Base-by-base conservation (phyloP, 2,888 invertebrate genomes). In the Drosophila greeni region DNA sequence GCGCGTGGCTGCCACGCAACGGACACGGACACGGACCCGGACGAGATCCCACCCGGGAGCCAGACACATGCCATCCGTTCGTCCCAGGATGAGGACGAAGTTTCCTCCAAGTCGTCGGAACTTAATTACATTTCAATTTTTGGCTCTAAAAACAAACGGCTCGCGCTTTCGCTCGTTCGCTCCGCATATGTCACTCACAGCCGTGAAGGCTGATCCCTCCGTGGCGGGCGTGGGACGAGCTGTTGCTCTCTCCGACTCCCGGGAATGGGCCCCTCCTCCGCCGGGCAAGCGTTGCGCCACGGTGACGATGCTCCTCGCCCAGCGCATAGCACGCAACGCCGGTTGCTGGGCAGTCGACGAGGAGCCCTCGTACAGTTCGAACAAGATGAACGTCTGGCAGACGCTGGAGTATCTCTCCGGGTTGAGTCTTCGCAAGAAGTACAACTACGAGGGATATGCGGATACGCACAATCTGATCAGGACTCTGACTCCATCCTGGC, bases 321-420 rank as follows among this genome's bases (percentile, higher is more conserved):
- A 85, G 70, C 77, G 84, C 52, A 86, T 86, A 64, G 77, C 80
- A 75, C 84, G 84, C 81, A 81, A 72, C 65, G 81, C 84, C 66
- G 81, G 82, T 72, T 84, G 87, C 68, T 87, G 87, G 87, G 85
- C 87, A 87, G 87, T 87, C 82, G 86, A 85, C 57, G 80, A 85
- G 62, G 84, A 86, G 71, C 76, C 82, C 74, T 82, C 82, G 71
- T 84, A 84, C 82, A 73, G 85, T 78, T 66, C 86, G 75, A 87
- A 87, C 82, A 86, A 77, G 61, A 87, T 88, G 87, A 88, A 87
- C 66, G 85, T 88, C 36, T 88, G 88, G 88, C 88, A 88, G 56
- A 87, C 88, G 39, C 71, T 88, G 8, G 88, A 88, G 56, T 83
- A 86, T 47, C 81, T 88, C 4, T 86, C 88, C 70, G 76, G 83